Percentiles rank a stretch among this genome's conserved stretches.
phyloP scores from a whole-genome alignment of 2,888 invertebrate species.

The Labia minor region DNA sequence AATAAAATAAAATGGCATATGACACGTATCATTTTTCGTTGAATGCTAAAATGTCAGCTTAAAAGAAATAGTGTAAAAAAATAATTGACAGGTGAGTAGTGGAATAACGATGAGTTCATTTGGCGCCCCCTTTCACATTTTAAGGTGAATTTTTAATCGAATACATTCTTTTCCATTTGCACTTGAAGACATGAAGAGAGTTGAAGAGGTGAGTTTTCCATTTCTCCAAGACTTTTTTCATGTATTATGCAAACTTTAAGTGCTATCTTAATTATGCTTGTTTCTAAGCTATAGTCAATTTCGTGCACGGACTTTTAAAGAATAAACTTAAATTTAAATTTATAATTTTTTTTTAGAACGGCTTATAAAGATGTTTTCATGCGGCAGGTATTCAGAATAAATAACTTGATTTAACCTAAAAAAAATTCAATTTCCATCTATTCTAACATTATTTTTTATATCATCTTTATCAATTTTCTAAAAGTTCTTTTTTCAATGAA shows the following conservation, averaged over 20 bases:
- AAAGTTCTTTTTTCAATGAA: too few species aligned
- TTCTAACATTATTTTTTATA: not conserved
- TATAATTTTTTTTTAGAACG: not conserved
- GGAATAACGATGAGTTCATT: too few species aligned
- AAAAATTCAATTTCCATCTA: not conserved
- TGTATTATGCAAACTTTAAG: conserved; percentile 13
- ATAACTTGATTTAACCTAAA: too few species aligned
- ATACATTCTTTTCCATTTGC: not conserved
- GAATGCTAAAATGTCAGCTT: too few species aligned
- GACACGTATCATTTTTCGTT: too few species aligned
- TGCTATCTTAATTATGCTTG: conserved; percentile 4
- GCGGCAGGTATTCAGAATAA: not conserved
- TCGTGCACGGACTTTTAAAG: not conserved
- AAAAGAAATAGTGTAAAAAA: too few species aligned
- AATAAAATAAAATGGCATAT: too few species aligned
- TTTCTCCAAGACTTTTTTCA: not conserved
- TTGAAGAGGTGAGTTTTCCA: not conserved
- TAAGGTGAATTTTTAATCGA: not conserved
- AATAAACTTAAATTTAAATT: not conserved
- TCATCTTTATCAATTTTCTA: too few species aligned
- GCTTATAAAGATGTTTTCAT: not conserved
- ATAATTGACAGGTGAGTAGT: too few species aligned
- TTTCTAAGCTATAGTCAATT: conserved; percentile 4
- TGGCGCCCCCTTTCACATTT: too few species aligned
- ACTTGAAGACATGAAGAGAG: not conserved